Evolutionary conservation across 1,140 invertebrate species (phyloP).

Genomic region (Maconellicoccus hirsutus): DNA sequence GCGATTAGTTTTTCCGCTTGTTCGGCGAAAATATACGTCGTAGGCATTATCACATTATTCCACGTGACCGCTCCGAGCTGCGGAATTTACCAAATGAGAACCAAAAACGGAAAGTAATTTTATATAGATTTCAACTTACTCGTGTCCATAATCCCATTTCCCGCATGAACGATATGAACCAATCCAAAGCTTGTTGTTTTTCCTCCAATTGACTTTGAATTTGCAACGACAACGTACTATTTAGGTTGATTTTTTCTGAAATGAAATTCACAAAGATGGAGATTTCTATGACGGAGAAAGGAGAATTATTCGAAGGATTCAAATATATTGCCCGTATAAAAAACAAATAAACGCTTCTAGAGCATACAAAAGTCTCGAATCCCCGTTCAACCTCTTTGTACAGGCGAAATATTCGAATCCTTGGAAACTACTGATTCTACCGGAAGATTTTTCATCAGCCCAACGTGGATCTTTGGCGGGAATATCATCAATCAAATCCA

Average conservation of each 20-base stretch:
- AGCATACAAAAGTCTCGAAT: no score
- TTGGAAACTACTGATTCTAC: neutral
- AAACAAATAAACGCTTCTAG: neutral
- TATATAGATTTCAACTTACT: slow-evolving; percentile 31
- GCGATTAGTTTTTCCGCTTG: slow-evolving; percentile 63
- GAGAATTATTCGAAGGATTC: no score
- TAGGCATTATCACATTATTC: slow-evolving; percentile 46
- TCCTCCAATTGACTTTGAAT: slow-evolving; percentile 70
- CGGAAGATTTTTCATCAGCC: slow-evolving; percentile 36
- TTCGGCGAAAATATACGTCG: slow-evolving; percentile 53
- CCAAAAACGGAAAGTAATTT: slow-evolving; percentile 11
- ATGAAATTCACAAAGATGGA: neutral
- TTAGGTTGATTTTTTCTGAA: slow-evolving; percentile 13
- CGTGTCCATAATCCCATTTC: slow-evolving; percentile 58
- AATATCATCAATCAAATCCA: slow-evolving; percentile 73
- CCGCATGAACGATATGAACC: slow-evolving; percentile 66
- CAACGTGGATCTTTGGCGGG: slow-evolving; percentile 80
- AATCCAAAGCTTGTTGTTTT: slow-evolving; percentile 65
- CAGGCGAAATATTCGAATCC: no score
- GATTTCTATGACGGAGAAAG: no score
- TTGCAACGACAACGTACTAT: slow-evolving; percentile 48
- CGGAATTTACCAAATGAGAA: slow-evolving; percentile 35
- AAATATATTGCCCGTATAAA: neutral
- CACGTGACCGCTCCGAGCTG: slow-evolving; percentile 42
- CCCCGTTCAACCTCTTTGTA: neutral